A percentile compares a stretch with the other conserved stretches of the same genome.
Conservation (phyloP, 2,113 vertebrate species). For the Rallus limicola region DNA sequence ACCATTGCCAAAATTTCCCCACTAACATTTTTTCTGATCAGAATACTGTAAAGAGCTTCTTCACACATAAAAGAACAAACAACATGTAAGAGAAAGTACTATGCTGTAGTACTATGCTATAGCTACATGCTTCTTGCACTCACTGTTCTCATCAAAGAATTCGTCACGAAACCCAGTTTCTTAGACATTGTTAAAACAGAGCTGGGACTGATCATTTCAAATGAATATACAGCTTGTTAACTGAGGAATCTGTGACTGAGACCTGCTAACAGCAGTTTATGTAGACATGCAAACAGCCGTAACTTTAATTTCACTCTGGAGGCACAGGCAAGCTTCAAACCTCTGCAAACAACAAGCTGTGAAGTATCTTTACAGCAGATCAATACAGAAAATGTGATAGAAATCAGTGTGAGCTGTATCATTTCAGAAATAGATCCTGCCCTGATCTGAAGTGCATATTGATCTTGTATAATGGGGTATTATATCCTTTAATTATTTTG, state of each 20-base stretch:
- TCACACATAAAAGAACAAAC: background rate
- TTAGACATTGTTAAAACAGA: background rate
- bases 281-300: background rate
- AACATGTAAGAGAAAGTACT: background rate
- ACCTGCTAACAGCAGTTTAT: constrained; percentile 22
- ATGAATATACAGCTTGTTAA: background rate
- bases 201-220: background rate
- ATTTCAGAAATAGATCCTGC: constrained; percentile 44
- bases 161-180: background rate
- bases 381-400: constrained; percentile 60
- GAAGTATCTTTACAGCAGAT: constrained; percentile 39
- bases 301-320: constrained; percentile 49
- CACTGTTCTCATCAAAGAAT: background rate
- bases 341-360: background rate
- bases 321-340: background rate
- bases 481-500: constrained; percentile 50
- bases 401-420: constrained; percentile 17
- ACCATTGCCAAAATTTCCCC: background rate
- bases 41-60: background rate
- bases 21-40: background rate
- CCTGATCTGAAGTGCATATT: constrained; percentile 4
- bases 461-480: constrained; percentile 28
- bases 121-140: background rate
- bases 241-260: constrained; percentile 4
- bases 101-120: background rate